Conservation (phyloP, 23 tunicate genomes). For the Styela clava region DNA sequence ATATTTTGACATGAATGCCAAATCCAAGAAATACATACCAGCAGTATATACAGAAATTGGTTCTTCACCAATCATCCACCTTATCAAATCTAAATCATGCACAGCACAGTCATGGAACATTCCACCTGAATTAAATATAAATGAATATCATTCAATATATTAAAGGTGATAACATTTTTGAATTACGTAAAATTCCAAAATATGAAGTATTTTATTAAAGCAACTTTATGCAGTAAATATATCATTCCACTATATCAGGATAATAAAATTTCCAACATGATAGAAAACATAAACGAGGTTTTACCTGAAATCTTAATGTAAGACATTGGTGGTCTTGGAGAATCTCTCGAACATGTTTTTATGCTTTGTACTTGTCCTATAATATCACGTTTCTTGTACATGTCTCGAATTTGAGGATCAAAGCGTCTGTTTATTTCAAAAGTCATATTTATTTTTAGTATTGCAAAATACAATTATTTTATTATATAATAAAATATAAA, state of each 20-base stretch:
- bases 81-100: conserved; percentile 79
- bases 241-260: neutral
- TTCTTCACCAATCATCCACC: conserved; percentile 76
- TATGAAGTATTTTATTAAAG: neutral
- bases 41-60: conserved; percentile 66
- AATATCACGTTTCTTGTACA: conserved; percentile 23
- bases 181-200: neutral
- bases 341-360: conserved; percentile 89
- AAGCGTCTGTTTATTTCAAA: conserved; percentile 94
- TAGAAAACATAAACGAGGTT: no score
- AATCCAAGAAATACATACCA: conserved; percentile 45
- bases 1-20: no score
- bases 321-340: conserved; percentile 76
- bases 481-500: neutral
- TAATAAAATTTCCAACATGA: no score
- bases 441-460: neutral
- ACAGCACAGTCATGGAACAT: conserved; percentile 97
- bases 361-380: conserved; percentile 75
- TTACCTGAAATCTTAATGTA: conserved; percentile 83
- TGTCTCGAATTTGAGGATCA: conserved; percentile 74
- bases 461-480: neutral
- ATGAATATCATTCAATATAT: neutral
- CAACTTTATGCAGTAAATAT: neutral
- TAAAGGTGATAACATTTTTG: neutral
- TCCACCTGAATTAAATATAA: conserved; percentile 70